Evolutionary conservation across 2,888 invertebrate genomes (phyloP), one percentile per base, ranked within the genome.

Genomic region (Pheosia gnoma): DNA sequence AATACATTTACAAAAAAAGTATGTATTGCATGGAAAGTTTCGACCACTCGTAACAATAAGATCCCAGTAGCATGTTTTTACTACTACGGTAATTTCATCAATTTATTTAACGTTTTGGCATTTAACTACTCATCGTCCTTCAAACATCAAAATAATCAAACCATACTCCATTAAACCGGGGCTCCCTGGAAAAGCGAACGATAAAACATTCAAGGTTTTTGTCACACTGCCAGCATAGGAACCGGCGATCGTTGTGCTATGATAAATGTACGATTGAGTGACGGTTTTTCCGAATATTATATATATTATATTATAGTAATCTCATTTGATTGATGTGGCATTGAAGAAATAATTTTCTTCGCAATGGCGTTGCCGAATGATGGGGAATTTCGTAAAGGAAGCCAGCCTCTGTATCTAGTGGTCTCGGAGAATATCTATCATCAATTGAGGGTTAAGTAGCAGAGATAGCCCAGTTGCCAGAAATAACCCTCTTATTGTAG

Each of bases 121-220:
- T 53, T 61, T 58, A 60, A 57, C 13, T n/a, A 57, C 13, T n/a
- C 43, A n/a, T 36, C 57, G 61, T 59, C 68, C 72, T 65, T 73
- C 59, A 63, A n/a, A 56, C 49, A 49, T 55, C 49, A 51, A 45
- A 62, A 67, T 60, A 68, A 71, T 71, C 60, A 64, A 62, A 60
- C 60, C 58, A 63, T 54, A 68, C 43, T 65, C 58, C 45, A 58
- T 62, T 66, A 58, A 66, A 67, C 57, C 55, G 59, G 63, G 25
- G 66, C 70, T 72, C 70, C 60, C 57, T 66, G 70, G 64, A 61
- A 72, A 71, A 69, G 66, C 56, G 66, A 62, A 65, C 72, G 74
- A 75, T 80, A 72, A 81, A 76, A 71, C 67, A 62, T 76, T 75
- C 79, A 81, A 81, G 82, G 82, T 73, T 60, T 64, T 60, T 71